Evolutionary conservation across 2,113 vertebrate genomes (phyloP).

Genomic region (Bostrychus sinensis): DNA sequence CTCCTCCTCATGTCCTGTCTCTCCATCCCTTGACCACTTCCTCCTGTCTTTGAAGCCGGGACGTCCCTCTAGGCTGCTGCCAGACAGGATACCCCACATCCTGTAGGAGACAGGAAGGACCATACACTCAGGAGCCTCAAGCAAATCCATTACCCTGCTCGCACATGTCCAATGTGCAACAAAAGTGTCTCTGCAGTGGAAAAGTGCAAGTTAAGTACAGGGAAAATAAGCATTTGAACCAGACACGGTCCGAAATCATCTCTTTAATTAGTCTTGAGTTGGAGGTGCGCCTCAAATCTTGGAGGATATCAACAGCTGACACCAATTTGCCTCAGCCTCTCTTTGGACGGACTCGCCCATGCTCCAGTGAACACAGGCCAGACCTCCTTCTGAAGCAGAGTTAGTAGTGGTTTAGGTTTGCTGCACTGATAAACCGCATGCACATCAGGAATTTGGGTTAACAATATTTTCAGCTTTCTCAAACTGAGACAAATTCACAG

Average conservation of each 20-base stretch:
- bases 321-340: constrained; percentile 71
- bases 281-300: constrained; percentile 62
- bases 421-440: constrained; percentile 67
- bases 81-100: constrained; percentile 87
- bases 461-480: constrained; percentile 37
- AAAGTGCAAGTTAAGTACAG: constrained; percentile 4
- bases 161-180: constrained; percentile 12
- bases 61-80: constrained; percentile 63
- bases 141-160: constrained; percentile 20
- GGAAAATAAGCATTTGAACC: neutral
- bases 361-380: constrained; percentile 68
- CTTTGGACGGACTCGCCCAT: constrained; percentile 59
- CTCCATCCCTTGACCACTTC: constrained; percentile 72
- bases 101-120: constrained; percentile 79
- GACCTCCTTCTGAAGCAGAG: constrained; percentile 75
- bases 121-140: constrained; percentile 47
- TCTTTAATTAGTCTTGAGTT: constrained; percentile 8
- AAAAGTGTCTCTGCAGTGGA: neutral
- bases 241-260: constrained; percentile 14
- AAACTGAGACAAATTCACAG: constrained; percentile 36
- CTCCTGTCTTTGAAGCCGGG: constrained; percentile 73
- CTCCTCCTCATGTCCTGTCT: constrained; percentile 45
- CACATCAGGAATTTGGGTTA: constrained; percentile 67
- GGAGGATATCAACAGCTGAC: constrained; percentile 73
- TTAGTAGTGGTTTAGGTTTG: constrained; percentile 55